Evolutionary conservation across 2,888 invertebrate species (phyloP).

Genomic region (Chaetogeoica ovagalla): DNA sequence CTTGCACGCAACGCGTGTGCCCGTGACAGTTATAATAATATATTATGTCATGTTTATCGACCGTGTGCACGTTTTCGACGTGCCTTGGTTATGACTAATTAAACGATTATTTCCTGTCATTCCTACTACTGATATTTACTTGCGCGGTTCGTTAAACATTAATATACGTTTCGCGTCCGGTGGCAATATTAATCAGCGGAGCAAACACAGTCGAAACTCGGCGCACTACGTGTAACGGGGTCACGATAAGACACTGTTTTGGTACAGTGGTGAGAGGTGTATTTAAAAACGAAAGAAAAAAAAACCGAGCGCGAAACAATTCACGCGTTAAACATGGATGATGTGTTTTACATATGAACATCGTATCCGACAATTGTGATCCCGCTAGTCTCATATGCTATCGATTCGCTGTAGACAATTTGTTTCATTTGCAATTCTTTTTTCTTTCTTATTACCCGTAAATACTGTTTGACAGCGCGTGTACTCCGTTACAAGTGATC

Average conservation of each 20-base stretch:
- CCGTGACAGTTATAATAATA: neutral
- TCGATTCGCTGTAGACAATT: too few species aligned
- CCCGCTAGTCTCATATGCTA: too few species aligned
- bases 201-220: slow-evolving; percentile 15
- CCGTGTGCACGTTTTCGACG: slow-evolving; percentile 10
- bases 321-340: too few species aligned
- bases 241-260: neutral
- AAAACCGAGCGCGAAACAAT: too few species aligned
- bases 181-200: slow-evolving; percentile 23
- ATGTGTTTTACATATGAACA: too few species aligned
- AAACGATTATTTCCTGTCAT: slow-evolving; percentile 45
- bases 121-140: slow-evolving; percentile 24
- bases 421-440: too few species aligned
- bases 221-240: neutral
- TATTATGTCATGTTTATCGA: neutral
- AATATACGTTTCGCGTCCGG: slow-evolving; percentile 36
- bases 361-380: too few species aligned
- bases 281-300: too few species aligned
- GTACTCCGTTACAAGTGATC: too few species aligned
- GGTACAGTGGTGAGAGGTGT: too few species aligned
- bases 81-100: slow-evolving; percentile 37
- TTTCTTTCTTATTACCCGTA: too few species aligned
- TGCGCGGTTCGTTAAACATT: slow-evolving; percentile 34
- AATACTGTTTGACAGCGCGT: too few species aligned
- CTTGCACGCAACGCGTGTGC: neutral